Percentiles rank a stretch among this genome's conserved stretches.
Conservation (phyloP, 2,113 vertebrate species). For the Chaetodon trifascialis region DNA sequence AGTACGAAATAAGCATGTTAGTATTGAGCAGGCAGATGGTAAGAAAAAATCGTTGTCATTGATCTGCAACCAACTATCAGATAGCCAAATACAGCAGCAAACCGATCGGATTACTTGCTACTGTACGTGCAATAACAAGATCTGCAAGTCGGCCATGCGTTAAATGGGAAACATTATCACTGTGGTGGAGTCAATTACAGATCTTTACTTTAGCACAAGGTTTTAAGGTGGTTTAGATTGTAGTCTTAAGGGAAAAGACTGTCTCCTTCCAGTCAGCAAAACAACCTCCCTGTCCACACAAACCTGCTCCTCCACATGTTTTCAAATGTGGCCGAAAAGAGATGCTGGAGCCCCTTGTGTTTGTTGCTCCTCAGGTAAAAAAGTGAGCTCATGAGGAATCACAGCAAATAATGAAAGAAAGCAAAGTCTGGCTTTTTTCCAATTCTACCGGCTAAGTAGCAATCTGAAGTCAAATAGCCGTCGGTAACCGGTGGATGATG, state of each 20-base stretch:
- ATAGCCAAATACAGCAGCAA: constrained; percentile 64
- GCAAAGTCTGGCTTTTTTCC: constrained; percentile 45
- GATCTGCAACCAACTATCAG: constrained; percentile 80
- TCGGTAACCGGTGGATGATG: constrained; percentile 63
- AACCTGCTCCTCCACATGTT: neutral
- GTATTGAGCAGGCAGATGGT: constrained; percentile 80
- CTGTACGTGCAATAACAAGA: constrained; percentile 54
- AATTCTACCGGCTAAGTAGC: constrained; percentile 52
- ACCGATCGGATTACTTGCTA: constrained; percentile 49
- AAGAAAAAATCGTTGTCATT: constrained; percentile 72
- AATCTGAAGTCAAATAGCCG: constrained; percentile 69
- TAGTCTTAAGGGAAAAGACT: constrained; percentile 14
- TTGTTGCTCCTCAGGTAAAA: constrained; percentile 12
- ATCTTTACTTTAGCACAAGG: constrained; percentile 33
- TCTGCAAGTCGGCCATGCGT: constrained; percentile 26
- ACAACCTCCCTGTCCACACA: neutral
- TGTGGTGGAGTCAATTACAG: constrained; percentile 53
- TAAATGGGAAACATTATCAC: constrained; percentile 64
- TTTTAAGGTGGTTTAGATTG: constrained; percentile 30
- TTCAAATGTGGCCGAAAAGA: neutral
- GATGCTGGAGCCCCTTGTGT: neutral
- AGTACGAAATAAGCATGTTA: constrained; percentile 83
- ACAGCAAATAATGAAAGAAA: constrained; percentile 44
- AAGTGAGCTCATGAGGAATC: constrained; percentile 31
- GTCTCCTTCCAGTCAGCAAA: constrained; percentile 7